These are phyloP conservation scores for Drosophila colorata DNA, from an alignment of 2,888 invertebrate species.

Conservation along the genomic window DNA sequence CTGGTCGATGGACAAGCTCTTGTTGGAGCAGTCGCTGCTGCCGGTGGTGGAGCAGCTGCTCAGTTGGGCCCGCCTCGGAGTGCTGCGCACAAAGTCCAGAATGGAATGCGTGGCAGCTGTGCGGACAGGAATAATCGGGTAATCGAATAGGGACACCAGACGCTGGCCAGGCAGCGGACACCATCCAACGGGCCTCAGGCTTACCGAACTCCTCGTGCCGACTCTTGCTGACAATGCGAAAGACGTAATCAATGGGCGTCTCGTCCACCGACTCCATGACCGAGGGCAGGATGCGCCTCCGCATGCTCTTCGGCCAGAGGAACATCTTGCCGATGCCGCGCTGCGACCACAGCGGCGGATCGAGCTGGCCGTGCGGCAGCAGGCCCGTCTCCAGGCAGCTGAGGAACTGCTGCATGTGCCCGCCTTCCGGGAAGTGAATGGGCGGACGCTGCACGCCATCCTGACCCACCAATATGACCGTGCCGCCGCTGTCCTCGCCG, in stretches of 20 bases:
- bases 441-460: constrained; percentile 97
- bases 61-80: constrained; percentile 85
- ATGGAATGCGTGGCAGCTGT: constrained; percentile 90
- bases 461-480: constrained; percentile 95
- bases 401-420: constrained; percentile 95
- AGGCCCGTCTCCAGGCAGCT: constrained; percentile 95
- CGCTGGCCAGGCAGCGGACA: too few species aligned
- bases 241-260: constrained; percentile 92
- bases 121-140: neutral
- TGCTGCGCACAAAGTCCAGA: constrained; percentile 87
- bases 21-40: constrained; percentile 89
- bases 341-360: constrained; percentile 97
- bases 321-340: constrained; percentile 90
- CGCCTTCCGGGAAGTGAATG: constrained; percentile 95
- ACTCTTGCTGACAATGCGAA: constrained; percentile 93
- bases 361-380: constrained; percentile 94
- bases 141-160: too few species aligned
- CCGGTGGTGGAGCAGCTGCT: constrained; percentile 89
- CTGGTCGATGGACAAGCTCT: constrained; percentile 86
- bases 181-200: constrained; percentile 36
- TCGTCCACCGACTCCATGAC: constrained; percentile 87
- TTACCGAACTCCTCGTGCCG: constrained; percentile 90
- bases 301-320: constrained; percentile 87
- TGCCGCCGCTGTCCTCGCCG: constrained; percentile 91
- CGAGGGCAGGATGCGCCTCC: constrained; percentile 89